These are phyloP conservation scores for Elegia similella DNA, from an alignment of 2,888 invertebrate species.

Conservation along the genomic window DNA sequence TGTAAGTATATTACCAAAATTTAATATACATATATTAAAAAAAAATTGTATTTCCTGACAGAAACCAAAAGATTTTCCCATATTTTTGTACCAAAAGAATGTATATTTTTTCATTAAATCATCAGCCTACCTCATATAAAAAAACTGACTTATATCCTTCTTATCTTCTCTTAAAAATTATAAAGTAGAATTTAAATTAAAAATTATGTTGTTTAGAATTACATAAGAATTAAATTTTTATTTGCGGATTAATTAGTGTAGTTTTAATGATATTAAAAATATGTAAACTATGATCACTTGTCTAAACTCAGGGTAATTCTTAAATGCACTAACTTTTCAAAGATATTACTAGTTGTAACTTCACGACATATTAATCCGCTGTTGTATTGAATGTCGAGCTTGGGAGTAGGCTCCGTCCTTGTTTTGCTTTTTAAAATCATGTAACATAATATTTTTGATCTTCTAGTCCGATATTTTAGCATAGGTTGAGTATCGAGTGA, in stretches of 20 bases:
- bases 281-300: conserved; percentile 1
- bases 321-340: conserved; percentile 27
- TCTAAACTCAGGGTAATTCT: conserved; percentile 42
- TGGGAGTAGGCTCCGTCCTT: conserved; percentile 56
- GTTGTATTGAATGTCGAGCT: conserved; percentile 44
- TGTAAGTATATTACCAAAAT: not conserved
- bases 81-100: conserved; percentile 1
- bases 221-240: not conserved
- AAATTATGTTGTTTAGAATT: not conserved
- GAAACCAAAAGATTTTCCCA: not conserved
- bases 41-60: not conserved
- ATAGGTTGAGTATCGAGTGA: conserved; percentile 36
- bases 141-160: conserved; percentile 20
- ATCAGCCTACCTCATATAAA: conserved; percentile 48
- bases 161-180: not conserved
- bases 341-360: conserved; percentile 18
- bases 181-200: not conserved
- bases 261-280: not conserved
- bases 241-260: not conserved
- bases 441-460: conserved; percentile 44
- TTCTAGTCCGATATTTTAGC: conserved; percentile 68
- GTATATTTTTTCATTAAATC: conserved; percentile 32
- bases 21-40: too few species aligned
- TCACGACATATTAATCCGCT: conserved; percentile 17
- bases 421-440: conserved; percentile 44